Evolutionary conservation across 37 sponge, comb jelly and placozoan species (phyloP).

Genomic region (Cliona cf. orientalis): DNA sequence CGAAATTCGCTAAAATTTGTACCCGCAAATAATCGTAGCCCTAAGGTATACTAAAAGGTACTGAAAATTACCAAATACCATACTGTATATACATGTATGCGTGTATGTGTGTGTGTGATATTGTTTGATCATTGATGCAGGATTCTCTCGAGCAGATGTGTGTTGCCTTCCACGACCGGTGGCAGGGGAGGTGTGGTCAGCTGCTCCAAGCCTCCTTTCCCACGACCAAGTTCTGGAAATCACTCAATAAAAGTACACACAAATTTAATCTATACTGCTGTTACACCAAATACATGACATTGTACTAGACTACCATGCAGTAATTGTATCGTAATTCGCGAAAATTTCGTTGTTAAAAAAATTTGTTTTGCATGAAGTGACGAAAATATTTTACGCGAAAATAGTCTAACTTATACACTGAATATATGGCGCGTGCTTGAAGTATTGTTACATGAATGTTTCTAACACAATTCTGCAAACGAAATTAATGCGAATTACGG

Average conservation of each 20-base stretch:
- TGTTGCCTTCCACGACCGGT: background rate
- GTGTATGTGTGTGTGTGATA: no score
- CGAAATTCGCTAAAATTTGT: no score
- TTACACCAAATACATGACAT: no score
- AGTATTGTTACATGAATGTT: background rate
- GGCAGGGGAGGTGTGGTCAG: constrained; percentile 7
- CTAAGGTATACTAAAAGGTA: no score
- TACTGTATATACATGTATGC: background rate
- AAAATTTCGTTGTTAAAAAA: background rate
- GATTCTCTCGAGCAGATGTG: background rate
- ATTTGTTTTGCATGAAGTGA: background rate
- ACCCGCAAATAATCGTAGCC: no score
- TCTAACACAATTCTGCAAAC: no score
- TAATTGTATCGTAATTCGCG: no score
- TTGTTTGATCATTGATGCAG: background rate
- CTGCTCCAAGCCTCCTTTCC: constrained; percentile 8
- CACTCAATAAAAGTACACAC: background rate
- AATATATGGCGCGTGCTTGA: background rate
- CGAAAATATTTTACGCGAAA: background rate
- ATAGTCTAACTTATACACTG: background rate
- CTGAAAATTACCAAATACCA: background rate
- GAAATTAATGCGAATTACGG: no score
- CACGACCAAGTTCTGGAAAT: constrained; percentile 1
- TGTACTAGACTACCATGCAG: no score
- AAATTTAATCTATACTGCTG: no score